These are phyloP conservation scores for Gallinago media DNA, from an alignment of 2,113 vertebrate species.

Conservation along the genomic window DNA sequence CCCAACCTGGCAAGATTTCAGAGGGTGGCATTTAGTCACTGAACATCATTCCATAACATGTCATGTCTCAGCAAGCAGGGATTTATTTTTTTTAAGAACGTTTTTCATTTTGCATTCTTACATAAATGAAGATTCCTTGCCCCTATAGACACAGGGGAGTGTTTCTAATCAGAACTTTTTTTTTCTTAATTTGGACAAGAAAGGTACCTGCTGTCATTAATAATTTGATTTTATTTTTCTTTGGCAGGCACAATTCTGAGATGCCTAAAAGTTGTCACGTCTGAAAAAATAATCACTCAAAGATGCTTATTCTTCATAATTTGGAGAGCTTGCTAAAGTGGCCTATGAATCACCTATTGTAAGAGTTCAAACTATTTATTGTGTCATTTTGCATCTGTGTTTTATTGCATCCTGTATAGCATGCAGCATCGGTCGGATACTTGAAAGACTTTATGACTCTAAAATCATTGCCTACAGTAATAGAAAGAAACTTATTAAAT, in stretches of 20 bases:
- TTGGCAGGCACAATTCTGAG: neutral
- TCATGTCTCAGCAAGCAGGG: neutral
- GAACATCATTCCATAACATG: neutral
- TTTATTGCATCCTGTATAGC: neutral
- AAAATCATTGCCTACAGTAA: no score
- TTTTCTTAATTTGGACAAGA: neutral
- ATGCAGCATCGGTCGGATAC: neutral
- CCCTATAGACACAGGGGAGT: neutral
- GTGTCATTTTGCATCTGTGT: neutral
- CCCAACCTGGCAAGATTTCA: neutral
- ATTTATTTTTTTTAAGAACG: neutral
- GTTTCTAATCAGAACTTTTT: neutral
- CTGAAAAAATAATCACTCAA: neutral
- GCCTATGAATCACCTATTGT: neutral
- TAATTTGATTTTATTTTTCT: neutral
- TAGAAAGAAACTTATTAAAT: neutral
- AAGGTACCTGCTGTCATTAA: neutral
- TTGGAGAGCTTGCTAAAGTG: neutral
- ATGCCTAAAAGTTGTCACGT: neutral
- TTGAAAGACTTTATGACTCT: neutral
- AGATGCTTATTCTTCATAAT: neutral
- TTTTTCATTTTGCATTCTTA: neutral
- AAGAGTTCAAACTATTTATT: neutral
- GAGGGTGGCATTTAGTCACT: neutral
- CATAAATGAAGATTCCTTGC: neutral